Percentiles rank a stretch among this genome's conserved stretches.
Evolutionary conservation across 2,113 vertebrate genomes (phyloP).

Genomic region (Zosterops japonicus): DNA sequence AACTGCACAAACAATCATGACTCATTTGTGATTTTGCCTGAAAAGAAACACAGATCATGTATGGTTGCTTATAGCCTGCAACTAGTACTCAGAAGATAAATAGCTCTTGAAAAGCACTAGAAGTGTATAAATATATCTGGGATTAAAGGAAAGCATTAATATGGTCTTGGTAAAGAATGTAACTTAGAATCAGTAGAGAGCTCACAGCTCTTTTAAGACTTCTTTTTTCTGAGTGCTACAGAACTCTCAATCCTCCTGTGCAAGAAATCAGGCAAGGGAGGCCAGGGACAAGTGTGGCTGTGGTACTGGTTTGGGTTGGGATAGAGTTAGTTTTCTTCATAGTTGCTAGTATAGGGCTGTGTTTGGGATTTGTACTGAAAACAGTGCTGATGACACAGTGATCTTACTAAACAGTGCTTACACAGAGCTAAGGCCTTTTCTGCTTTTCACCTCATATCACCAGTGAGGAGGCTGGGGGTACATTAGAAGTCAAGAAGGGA

Average conservation of each 20-base stretch:
- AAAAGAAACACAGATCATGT: not conserved
- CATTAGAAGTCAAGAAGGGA: not conserved
- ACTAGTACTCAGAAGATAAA: not conserved
- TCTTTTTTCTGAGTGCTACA: not conserved
- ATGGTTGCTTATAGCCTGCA: not conserved
- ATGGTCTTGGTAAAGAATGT: not conserved
- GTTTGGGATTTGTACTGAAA: not conserved
- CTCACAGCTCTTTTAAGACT: not conserved
- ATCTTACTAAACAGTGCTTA: not conserved
- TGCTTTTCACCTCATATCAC: not conserved
- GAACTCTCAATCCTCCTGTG: not conserved
- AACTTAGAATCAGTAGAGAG: not conserved
- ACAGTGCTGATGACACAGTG: accelerated
- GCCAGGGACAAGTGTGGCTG: not conserved
- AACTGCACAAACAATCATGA: not conserved
- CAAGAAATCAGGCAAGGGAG: not conserved
- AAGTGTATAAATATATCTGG: not conserved
- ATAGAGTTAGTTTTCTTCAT: not conserved
- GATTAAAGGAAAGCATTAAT: not conserved
- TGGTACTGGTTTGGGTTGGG: not conserved
- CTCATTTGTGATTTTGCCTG: not conserved
- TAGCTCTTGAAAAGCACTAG: not conserved
- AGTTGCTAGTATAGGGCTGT: not conserved
- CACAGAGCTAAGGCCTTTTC: not conserved
- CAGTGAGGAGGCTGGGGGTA: accelerated